A percentile compares a stretch with the other conserved stretches of the same genome.
phyloP scores from a whole-genome alignment of 2,888 invertebrate species.

The Scaeva pyrastri region DNA sequence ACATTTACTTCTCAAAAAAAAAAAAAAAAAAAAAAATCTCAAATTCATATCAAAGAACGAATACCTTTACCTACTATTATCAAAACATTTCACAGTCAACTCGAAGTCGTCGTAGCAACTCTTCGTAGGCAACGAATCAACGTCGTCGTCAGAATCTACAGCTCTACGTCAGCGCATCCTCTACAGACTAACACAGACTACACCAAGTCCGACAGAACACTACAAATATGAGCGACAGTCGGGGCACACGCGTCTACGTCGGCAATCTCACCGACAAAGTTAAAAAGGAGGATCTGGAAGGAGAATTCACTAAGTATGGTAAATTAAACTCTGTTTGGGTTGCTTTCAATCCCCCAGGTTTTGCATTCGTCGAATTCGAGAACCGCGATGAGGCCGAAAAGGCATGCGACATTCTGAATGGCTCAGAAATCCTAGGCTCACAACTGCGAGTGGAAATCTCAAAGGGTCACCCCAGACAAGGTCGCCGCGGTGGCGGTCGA shows the following conservation, averaged over 20 bases:
- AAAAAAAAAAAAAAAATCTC: conserved; percentile 2
- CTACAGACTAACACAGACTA: conserved; percentile 4
- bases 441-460: conserved; percentile 95
- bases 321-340: conserved; percentile 96
- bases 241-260: conserved; percentile 93
- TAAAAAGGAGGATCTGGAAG: conserved; percentile 96
- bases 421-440: conserved; percentile 93
- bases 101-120: conserved; percentile 76
- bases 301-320: conserved; percentile 95
- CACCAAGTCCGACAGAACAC: conserved; percentile 40
- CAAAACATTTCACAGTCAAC: conserved; percentile 78
- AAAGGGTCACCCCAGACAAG: conserved; percentile 90
- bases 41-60: conserved; percentile 73
- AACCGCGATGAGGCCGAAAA: conserved; percentile 95
- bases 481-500: conserved; percentile 85
- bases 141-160: conserved; percentile 50
- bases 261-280: conserved; percentile 94
- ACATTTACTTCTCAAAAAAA: conserved; percentile 63
- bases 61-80: conserved; percentile 77
- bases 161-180: conserved; percentile 45
- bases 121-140: conserved; percentile 72
- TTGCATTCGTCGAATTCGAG: conserved; percentile 96
- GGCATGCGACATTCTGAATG: conserved; percentile 93
- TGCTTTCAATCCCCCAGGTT: conserved; percentile 96
- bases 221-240: conserved; percentile 82